phyloP scores from a whole-genome alignment of 2,888 invertebrate genomes.

The Capitulum mitella region DNA sequence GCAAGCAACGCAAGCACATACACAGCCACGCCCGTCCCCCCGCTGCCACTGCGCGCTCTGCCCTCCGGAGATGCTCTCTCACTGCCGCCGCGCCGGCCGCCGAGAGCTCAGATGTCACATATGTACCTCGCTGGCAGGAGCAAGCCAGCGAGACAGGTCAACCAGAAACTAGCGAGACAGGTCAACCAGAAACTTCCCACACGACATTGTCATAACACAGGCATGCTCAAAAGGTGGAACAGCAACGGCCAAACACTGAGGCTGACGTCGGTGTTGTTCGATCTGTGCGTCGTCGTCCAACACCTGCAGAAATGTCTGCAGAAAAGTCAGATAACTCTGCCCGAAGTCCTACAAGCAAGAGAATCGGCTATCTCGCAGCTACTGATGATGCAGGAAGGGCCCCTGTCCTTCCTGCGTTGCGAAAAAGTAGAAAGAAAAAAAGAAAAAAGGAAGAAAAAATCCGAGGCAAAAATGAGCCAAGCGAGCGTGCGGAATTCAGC shows the following conservation, averaged over 20 bases:
- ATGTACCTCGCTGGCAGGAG: too few relatives aligned
- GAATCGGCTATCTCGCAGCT: background rate
- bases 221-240: background rate
- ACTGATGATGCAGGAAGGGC: background rate
- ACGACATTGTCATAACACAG: too few relatives aligned
- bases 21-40: too few relatives aligned
- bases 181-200: too few relatives aligned
- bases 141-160: too few relatives aligned
- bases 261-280: background rate
- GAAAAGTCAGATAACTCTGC: background rate
- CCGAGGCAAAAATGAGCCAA: background rate
- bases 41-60: too few relatives aligned
- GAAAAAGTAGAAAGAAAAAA: background rate
- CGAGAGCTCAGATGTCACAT: too few relatives aligned
- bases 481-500: background rate
- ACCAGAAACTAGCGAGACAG: too few relatives aligned
- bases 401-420: too few relatives aligned
- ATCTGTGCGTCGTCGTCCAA: background rate
- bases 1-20: too few relatives aligned
- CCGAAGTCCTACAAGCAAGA: background rate
- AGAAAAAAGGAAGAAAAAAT: background rate
- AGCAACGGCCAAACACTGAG: background rate
- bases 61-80: too few relatives aligned
- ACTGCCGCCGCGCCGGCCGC: too few relatives aligned
- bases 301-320: background rate